Conservation (phyloP, 1,140 invertebrate genomes). For the Brachionus sp. region DNA sequence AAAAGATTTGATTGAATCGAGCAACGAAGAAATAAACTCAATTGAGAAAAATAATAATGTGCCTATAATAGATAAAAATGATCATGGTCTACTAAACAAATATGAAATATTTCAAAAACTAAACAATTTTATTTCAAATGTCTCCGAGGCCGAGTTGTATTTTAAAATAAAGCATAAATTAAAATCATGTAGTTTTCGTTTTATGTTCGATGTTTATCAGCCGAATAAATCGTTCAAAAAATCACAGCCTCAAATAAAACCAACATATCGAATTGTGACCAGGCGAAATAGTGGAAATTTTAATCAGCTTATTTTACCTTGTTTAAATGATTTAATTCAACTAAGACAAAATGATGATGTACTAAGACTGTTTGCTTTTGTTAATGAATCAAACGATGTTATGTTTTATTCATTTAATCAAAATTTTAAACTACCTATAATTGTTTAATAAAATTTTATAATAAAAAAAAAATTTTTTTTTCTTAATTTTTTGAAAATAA, state of each 20-base stretch:
- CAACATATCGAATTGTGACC: neutral
- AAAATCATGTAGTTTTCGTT: neutral
- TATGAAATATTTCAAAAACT: constrained; percentile 1
- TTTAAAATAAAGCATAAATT: neutral
- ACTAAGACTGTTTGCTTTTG: neutral
- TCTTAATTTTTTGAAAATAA: too few relatives aligned
- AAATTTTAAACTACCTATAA: neutral
- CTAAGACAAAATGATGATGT: neutral
- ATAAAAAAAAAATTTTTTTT: too few relatives aligned
- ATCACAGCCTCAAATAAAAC: neutral
- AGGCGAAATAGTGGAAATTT: neutral
- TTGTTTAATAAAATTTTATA: neutral
- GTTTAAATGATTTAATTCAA: constrained; percentile 3
- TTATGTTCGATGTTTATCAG: neutral
- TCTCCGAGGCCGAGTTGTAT: neutral
- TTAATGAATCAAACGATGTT: constrained; percentile 16
- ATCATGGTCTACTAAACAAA: neutral
- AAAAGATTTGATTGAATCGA: neutral
- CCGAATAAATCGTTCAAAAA: constrained; percentile 18
- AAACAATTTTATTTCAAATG: neutral
- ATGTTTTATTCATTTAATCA: constrained; percentile 34
- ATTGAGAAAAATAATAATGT: too few relatives aligned
- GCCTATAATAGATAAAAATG: neutral
- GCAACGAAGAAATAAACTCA: neutral
- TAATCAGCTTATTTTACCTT: neutral